phyloP scores from a whole-genome alignment of 2,888 invertebrate species.

The Epinotia demarniana region DNA sequence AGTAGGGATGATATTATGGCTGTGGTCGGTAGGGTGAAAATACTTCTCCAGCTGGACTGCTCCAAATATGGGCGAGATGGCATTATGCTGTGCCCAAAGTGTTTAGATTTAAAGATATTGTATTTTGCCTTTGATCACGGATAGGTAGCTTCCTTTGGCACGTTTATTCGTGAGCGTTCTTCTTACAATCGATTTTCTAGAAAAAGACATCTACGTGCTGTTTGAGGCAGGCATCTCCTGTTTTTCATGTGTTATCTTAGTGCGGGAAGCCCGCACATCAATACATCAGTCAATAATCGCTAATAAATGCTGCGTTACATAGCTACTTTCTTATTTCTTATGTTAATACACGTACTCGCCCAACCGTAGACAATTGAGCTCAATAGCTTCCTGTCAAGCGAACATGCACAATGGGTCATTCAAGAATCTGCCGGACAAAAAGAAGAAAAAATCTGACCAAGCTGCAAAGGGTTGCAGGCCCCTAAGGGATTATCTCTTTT shows the following conservation, averaged over 20 bases:
- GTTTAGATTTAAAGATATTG: no score
- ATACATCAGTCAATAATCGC: conserved; percentile 30
- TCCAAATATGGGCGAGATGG: no score
- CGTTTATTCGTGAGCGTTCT: no score
- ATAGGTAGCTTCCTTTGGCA: no score
- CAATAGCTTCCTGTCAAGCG: conserved; percentile 76
- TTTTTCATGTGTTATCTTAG: neutral
- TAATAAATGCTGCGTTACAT: conserved; percentile 42
- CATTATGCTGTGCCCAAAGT: no score
- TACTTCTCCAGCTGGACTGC: no score
- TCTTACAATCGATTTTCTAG: no score
- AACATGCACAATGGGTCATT: conserved; percentile 73
- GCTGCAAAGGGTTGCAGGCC: conserved; percentile 68
- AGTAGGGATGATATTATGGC: no score
- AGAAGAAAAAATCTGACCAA: conserved; percentile 55
- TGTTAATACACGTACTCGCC: conserved; percentile 61
- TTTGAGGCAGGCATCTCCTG: no score
- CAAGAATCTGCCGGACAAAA: conserved; percentile 64
- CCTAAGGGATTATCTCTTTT: conserved; percentile 68
- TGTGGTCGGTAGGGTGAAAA: no score
- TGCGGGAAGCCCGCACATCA: conserved; percentile 36
- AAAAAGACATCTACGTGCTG: no score
- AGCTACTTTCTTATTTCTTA: conserved; percentile 59
- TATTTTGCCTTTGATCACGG: no score
- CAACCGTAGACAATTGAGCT: conserved; percentile 70